phyloP scores from a whole-genome alignment of 2,113 vertebrate genomes.

The Malurus cyaneus region DNA sequence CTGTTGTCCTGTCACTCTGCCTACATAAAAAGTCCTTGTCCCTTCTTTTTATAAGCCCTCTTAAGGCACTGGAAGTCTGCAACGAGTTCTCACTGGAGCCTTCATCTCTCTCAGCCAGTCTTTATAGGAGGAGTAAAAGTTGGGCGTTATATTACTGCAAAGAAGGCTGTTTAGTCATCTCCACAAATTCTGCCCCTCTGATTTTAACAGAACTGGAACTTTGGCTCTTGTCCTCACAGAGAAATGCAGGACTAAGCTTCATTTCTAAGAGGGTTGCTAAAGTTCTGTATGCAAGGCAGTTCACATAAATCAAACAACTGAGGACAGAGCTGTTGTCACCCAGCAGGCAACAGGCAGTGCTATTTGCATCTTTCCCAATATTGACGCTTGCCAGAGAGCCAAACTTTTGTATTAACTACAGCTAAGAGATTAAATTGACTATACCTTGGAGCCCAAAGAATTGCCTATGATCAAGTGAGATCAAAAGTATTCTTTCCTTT shows the following conservation, averaged over 20 bases:
- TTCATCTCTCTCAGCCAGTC: neutral
- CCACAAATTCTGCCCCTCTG: neutral
- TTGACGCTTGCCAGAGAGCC: neutral
- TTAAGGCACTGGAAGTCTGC: neutral
- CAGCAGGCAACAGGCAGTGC: neutral
- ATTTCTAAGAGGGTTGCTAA: neutral
- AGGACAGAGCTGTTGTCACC: neutral
- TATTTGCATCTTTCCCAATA: neutral
- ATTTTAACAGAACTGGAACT: neutral
- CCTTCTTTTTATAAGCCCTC: neutral
- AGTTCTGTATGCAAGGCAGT: neutral
- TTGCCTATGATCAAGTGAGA: neutral
- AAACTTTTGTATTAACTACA: neutral
- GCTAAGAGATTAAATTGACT: neutral
- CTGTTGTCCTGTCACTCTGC: neutral
- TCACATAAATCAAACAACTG: neutral
- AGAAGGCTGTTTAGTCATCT: neutral
- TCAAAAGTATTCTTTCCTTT: neutral
- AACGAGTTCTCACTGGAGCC: neutral
- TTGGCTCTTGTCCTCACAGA: neutral
- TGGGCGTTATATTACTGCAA: neutral
- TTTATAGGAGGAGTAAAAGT: neutral
- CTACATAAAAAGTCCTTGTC: neutral
- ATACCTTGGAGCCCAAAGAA: neutral
- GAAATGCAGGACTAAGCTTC: neutral